Conservation (phyloP, 2,113 vertebrate species). For the Mobula birostris region DNA sequence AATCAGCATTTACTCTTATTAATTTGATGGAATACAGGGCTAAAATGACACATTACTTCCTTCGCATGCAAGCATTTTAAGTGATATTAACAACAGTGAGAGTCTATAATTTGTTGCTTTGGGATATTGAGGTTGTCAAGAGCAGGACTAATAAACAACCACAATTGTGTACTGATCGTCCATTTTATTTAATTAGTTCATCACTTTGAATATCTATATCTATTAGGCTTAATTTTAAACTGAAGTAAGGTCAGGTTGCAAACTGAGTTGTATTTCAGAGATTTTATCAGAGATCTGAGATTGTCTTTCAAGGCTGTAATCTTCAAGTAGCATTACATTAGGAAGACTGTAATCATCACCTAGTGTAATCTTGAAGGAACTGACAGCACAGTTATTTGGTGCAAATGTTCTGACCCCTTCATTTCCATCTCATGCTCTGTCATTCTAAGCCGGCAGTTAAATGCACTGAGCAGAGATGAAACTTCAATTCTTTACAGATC, state of each 20-base stretch:
- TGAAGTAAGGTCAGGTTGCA: background rate
- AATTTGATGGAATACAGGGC: too few relatives aligned
- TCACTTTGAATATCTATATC: background rate
- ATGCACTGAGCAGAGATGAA: background rate
- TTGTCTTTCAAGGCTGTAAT: background rate
- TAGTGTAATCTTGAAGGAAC: background rate
- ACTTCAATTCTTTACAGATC: background rate
- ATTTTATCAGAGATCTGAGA: background rate
- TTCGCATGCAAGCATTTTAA: background rate
- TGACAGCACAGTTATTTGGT: background rate
- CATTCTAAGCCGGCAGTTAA: background rate
- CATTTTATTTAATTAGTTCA: background rate
- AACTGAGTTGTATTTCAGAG: background rate
- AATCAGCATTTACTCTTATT: too few relatives aligned
- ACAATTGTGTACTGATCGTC: background rate
- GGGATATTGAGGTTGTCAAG: background rate
- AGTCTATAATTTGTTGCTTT: background rate
- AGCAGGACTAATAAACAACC: too few relatives aligned
- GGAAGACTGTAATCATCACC: background rate
- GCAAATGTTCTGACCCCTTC: background rate
- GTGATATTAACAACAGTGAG: background rate
- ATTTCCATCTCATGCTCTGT: background rate
- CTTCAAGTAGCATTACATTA: slow-evolving; percentile 1
- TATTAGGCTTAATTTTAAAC: too few relatives aligned
- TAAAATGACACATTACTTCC: background rate